These are phyloP conservation scores for Ptychoptera albimana DNA, from an alignment of 2,888 invertebrate species.

Conservation along the genomic window DNA sequence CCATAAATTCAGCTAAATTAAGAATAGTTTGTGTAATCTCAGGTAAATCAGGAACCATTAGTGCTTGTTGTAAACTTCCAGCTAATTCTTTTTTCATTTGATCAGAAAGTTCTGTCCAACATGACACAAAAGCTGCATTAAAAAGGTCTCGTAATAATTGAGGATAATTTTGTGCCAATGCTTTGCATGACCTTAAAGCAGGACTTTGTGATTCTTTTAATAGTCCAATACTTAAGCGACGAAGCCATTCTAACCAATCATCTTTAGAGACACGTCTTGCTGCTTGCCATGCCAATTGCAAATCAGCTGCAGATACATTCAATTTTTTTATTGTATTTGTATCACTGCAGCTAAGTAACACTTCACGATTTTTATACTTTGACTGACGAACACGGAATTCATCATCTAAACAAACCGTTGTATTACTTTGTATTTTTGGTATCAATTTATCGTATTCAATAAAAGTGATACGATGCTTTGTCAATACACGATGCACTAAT, in stretches of 20 bases:
- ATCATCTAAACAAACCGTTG: slow-evolving; percentile 58
- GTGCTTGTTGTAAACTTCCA: slow-evolving; percentile 70
- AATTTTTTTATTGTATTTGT: slow-evolving; percentile 63
- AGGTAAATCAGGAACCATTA: slow-evolving; percentile 84
- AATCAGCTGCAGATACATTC: slow-evolving; percentile 65
- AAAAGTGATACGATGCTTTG: slow-evolving; percentile 64
- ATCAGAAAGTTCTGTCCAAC: slow-evolving; percentile 84
- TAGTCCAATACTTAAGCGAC: slow-evolving; percentile 79
- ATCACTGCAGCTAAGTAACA: slow-evolving; percentile 45
- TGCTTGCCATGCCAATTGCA: slow-evolving; percentile 86
- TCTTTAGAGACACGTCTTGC: slow-evolving; percentile 88
- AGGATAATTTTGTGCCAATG: slow-evolving; percentile 84
- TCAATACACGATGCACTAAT: slow-evolving; percentile 69
- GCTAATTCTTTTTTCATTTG: slow-evolving; percentile 72
- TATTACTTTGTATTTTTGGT: slow-evolving; percentile 52
- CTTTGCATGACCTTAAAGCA: slow-evolving; percentile 81
- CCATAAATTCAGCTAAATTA: slow-evolving; percentile 98
- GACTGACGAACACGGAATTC: slow-evolving; percentile 49
- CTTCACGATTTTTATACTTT: slow-evolving; percentile 56
- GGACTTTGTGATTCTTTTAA: slow-evolving; percentile 92
- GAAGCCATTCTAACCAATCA: slow-evolving; percentile 97
- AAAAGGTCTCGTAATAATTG: slow-evolving; percentile 92
- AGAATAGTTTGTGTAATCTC: slow-evolving; percentile 93
- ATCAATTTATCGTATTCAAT: slow-evolving; percentile 64
- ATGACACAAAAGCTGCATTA: slow-evolving; percentile 97